phyloP scores from a whole-genome alignment of 2,113 vertebrate species.

The Alethe castanea region DNA sequence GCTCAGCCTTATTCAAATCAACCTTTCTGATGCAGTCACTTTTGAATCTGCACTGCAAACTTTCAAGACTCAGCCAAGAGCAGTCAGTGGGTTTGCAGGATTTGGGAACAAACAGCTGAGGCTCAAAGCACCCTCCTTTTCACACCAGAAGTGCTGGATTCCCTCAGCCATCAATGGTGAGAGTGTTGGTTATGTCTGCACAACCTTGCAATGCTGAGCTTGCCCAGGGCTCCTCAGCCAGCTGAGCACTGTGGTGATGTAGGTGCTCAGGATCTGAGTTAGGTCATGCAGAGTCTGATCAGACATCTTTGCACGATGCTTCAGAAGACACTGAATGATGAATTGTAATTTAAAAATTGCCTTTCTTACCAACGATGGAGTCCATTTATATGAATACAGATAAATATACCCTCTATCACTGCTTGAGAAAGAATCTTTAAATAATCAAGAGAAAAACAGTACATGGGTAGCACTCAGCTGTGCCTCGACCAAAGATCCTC shows the following conservation, averaged over 20 bases:
- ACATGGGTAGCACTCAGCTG: background rate
- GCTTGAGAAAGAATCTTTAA: background rate
- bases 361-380: background rate
- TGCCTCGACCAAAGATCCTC: background rate
- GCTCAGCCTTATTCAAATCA: background rate
- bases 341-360: background rate
- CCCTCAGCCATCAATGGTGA: background rate
- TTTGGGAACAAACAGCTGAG: background rate
- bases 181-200: background rate
- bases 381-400: background rate
- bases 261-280: background rate
- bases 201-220: background rate
- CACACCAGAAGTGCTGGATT: background rate
- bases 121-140: background rate
- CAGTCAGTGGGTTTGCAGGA: background rate
- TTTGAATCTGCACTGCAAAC: background rate
- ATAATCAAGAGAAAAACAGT: background rate
- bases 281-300: background rate
- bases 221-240: background rate
- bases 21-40: background rate
- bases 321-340: background rate
- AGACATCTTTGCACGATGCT: background rate
- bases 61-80: background rate
- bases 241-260: background rate
- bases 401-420: background rate